Percentiles rank a stretch among this genome's conserved stretches.
Evolutionary conservation across 2,888 invertebrate genomes (phyloP).

Genomic region (Dryomyza anilis): DNA sequence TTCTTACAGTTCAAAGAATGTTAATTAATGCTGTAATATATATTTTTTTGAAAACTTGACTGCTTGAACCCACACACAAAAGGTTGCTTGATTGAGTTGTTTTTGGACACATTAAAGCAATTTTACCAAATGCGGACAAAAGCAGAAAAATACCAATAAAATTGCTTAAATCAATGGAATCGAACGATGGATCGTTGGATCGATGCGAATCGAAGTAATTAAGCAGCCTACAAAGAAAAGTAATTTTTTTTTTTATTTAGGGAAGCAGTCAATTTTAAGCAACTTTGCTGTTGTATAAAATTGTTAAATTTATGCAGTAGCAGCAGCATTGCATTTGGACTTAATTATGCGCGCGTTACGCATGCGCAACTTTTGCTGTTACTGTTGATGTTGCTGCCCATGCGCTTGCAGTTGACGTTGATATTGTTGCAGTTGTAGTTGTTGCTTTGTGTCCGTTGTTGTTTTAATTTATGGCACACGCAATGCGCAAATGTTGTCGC

Average conservation of each 20-base stretch:
- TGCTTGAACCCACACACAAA: slow-evolving; percentile 7
- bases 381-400: not conserved
- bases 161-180: too few species aligned
- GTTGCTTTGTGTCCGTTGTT: not conserved
- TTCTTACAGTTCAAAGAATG: too few species aligned
- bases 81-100: slow-evolving; percentile 30
- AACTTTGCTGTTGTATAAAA: slow-evolving; percentile 34
- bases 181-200: too few species aligned
- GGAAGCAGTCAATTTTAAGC: slow-evolving; percentile 11
- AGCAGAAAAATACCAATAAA: too few species aligned
- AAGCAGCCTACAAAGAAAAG: not conserved
- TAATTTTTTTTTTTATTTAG: not conserved
- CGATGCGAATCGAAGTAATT: slow-evolving; percentile 2
- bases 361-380: slow-evolving; percentile 1
- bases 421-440: too few species aligned
- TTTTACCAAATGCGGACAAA: slow-evolving; percentile 22
- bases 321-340: slow-evolving; percentile 21
- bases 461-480: slow-evolving; percentile 43
- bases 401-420: too few species aligned
- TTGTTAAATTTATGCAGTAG: slow-evolving; percentile 35
- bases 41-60: too few species aligned
- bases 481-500: slow-evolving; percentile 54
- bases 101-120: slow-evolving; percentile 29
- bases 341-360: slow-evolving; percentile 26
- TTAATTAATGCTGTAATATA: too few species aligned